Evolutionary conservation across 2,113 vertebrate species (phyloP), one percentile per base, ranked within the genome.

Genomic region (Electrona antarctica): DNA sequence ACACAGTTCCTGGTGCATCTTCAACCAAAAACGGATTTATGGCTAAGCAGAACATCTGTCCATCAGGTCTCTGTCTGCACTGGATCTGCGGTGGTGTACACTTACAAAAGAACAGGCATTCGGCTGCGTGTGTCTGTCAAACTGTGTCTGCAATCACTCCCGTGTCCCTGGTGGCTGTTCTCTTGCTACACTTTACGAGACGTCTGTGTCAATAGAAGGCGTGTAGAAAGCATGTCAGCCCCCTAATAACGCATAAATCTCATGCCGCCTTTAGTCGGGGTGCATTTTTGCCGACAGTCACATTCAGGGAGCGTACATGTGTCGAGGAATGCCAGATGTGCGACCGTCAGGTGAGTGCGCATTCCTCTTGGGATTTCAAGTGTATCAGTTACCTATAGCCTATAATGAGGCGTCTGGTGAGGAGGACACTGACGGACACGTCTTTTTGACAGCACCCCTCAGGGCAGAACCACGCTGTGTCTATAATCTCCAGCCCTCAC

Each of bases 1-100:
- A 85, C 77, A 78, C 64, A 15, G 76, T 88, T 87, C 77, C 88
- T 87, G 33, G 81, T 86, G 60, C 77, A 80, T 83, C 68, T 7
- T 80, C 79, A 76, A 63, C 13, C 52, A n/a, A 68, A 67, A 76
- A 78, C 72, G 49, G 67, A 84, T 85, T 74, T 78, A 61, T 69
- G 14, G 2, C 10, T 65, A 49, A 73, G 75, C 78, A 69, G 62
- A 58, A 67, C 56, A 81, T 80, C 58, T 64, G 64, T 80, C 72
- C 69, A 69, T 8, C 51, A 57, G 65, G 51, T 69, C 67, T 56
- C n/a, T 15, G 33, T 3, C 60, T 55, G 73, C 62, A n/a, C 54
- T 65, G 21, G 48, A 61, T 73, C 69, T 79, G 45, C n/a, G 51
- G 67, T 47, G 63, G 73, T 76, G 71, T 78, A 75, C 59, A 79